These are phyloP conservation scores for Drosophila repleta DNA, from an alignment of 1,140 invertebrate genomes.

Conservation along the genomic window DNA sequence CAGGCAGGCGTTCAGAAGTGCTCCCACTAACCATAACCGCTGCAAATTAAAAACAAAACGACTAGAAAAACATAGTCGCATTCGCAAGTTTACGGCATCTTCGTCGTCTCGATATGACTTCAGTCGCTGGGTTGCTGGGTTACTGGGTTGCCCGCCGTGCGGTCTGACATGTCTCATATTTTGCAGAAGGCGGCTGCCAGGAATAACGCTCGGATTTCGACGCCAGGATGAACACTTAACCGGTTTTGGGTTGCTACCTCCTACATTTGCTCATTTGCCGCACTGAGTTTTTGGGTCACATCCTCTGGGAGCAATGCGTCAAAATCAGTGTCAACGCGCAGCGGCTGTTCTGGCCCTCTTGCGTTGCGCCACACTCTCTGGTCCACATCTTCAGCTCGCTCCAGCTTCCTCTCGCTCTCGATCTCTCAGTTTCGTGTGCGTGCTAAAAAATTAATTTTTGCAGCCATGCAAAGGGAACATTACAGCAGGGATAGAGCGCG, in stretches of 20 bases:
- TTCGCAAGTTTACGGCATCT: slow-evolving; percentile 17
- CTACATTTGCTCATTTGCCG: slow-evolving; percentile 78
- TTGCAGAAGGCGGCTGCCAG: slow-evolving; percentile 18
- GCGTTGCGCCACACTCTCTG: slow-evolving; percentile 3
- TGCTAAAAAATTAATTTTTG: slow-evolving; percentile 78
- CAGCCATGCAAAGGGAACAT: slow-evolving; percentile 62
- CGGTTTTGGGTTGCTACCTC: slow-evolving; percentile 58
- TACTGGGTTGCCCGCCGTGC: slow-evolving; percentile 21
- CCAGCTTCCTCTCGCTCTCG: not conserved
- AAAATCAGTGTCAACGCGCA: slow-evolving; percentile 82
- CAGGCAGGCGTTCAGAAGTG: not conserved
- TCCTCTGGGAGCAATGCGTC: slow-evolving; percentile 79
- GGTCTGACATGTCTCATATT: slow-evolving; percentile 67
- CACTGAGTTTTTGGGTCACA: slow-evolving; percentile 80
- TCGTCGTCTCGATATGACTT: slow-evolving; percentile 18
- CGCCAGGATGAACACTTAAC: slow-evolving; percentile 68
- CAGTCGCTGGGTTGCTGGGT: slow-evolving; percentile 4
- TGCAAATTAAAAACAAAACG: slow-evolving; percentile 68
- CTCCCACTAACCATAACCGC: slow-evolving; percentile 29
- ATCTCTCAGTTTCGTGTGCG: slow-evolving; percentile 38
- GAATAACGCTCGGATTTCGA: slow-evolving; percentile 51
- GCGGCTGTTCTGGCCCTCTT: slow-evolving; percentile 1
- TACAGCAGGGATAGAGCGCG: not conserved
- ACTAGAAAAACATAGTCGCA: slow-evolving; percentile 51
- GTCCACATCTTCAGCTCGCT: not conserved